Percentiles rank a stretch among this genome's conserved stretches.
Evolutionary conservation across 2,888 invertebrate species (phyloP).

Genomic region (Diachrysia chrysitis): DNA sequence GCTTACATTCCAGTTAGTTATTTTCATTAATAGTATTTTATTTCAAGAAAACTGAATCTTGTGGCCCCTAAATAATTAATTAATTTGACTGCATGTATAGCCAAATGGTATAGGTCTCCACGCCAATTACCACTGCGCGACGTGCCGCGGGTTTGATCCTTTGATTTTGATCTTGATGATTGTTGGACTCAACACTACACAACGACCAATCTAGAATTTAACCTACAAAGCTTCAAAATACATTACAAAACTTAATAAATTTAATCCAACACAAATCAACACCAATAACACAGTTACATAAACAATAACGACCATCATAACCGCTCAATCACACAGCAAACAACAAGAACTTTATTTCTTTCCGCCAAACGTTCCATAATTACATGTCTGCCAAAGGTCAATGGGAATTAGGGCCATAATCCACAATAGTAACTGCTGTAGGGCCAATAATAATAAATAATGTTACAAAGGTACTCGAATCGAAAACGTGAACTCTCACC

Average conservation of each 20-base stretch:
- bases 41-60: no score
- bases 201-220: no score
- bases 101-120: no score
- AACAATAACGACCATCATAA: constrained; percentile 7
- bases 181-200: no score
- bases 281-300: background rate
- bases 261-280: background rate
- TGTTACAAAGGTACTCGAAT: constrained; percentile 58
- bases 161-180: no score
- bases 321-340: constrained; percentile 24
- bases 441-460: constrained; percentile 70
- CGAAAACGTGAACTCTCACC: constrained; percentile 71
- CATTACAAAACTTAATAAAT: background rate
- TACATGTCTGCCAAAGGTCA: constrained; percentile 67
- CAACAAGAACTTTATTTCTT: constrained; percentile 43
- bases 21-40: no score
- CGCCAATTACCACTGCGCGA: no score
- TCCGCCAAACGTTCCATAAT: constrained; percentile 58
- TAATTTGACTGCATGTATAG: no score
- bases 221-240: no score
- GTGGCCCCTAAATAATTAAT: no score
- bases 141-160: no score
- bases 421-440: constrained; percentile 65
- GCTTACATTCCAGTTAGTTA: no score
- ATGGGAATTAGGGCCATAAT: constrained; percentile 71